Conservation (phyloP, 1,140 invertebrate species). For the Drosophila pruinosa region DNA sequence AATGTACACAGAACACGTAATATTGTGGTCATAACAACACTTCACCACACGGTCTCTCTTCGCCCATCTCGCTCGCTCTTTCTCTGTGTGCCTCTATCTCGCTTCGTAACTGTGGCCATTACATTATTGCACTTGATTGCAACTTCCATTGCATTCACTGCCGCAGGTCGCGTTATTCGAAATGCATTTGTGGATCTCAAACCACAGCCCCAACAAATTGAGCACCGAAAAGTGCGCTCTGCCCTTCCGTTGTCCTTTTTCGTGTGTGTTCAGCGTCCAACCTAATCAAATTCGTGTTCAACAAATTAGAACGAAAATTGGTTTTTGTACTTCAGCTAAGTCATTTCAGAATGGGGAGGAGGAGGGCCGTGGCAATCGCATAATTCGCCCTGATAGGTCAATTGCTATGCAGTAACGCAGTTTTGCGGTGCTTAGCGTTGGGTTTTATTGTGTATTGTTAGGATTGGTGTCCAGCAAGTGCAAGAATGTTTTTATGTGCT, state of each 20-base stretch:
- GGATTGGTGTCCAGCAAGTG: not conserved
- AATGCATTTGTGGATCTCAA: slow-evolving; percentile 42
- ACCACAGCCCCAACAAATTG: slow-evolving; percentile 50
- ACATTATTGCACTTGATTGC: slow-evolving; percentile 76
- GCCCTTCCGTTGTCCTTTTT: slow-evolving; percentile 18
- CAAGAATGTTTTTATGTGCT: no score
- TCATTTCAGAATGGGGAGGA: not conserved
- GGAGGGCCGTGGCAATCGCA: not conserved
- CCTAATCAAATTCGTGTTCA: slow-evolving; percentile 46
- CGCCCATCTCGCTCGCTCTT: not conserved
- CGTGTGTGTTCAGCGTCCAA: slow-evolving; percentile 11
- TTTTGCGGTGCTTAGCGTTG: slow-evolving; percentile 2
- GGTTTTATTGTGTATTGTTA: not conserved
- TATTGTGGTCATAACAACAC: slow-evolving; percentile 37
- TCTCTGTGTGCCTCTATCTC: not conserved
- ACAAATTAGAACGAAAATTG: slow-evolving; percentile 49
- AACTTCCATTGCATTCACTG: slow-evolving; percentile 55
- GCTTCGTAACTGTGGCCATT: slow-evolving; percentile 45
- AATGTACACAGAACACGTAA: slow-evolving; percentile 39
- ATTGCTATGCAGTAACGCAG: slow-evolving; percentile 15
- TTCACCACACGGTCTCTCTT: not conserved
- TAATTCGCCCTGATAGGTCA: slow-evolving; percentile 20
- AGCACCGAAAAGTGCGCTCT: slow-evolving; percentile 50
- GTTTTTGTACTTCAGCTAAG: slow-evolving; percentile 25
- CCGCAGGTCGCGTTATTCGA: slow-evolving; percentile 3